Evolutionary conservation across 2,113 vertebrate genomes (phyloP).

Genomic region (Numida meleagris): DNA sequence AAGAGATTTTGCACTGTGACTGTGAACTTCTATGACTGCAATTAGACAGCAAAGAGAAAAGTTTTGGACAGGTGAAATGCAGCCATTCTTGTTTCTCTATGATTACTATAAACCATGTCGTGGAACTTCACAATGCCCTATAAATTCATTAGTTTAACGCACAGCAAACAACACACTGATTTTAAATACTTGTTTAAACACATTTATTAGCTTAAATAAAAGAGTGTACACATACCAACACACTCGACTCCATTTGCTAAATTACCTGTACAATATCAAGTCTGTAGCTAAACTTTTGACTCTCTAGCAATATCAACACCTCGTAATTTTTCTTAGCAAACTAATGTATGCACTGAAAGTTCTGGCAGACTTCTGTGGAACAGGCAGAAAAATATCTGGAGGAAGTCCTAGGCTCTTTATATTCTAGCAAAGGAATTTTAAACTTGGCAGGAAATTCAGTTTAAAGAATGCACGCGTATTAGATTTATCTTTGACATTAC

Average conservation of each 20-base stretch:
- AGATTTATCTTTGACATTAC: neutral
- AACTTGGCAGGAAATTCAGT: neutral
- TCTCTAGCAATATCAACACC: neutral
- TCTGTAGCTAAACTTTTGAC: neutral
- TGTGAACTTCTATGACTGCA: neutral
- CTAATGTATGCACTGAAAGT: neutral
- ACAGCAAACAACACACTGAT: neutral
- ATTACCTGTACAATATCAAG: neutral
- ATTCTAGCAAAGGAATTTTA: neutral
- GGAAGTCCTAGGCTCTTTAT: neutral
- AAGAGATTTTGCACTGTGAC: neutral
- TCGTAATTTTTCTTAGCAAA: neutral
- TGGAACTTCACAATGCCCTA: neutral
- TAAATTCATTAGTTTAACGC: neutral
- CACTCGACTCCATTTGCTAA: neutral
- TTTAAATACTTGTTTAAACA: neutral
- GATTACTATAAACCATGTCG: neutral
- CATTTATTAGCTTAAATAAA: neutral
- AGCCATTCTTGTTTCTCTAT: neutral
- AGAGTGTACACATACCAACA: neutral
- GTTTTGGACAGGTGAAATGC: neutral
- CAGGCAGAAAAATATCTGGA: neutral
- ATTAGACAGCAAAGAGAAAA: neutral
- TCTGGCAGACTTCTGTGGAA: neutral
- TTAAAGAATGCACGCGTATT: neutral